Conservation (phyloP, 2,113 vertebrate species). For the Istiophorus platypterus region DNA sequence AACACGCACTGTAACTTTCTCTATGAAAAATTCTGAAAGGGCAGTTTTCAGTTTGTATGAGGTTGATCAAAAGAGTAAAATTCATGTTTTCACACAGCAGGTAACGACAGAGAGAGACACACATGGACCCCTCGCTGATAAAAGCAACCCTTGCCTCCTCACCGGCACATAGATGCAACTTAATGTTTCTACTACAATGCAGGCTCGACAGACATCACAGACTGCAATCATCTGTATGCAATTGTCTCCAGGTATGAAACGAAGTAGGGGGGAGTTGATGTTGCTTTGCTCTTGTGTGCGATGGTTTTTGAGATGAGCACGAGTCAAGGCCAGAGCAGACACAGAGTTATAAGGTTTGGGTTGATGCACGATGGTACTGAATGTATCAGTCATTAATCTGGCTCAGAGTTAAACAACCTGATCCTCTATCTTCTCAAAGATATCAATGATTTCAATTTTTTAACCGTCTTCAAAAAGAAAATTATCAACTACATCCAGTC, state of each 20-base stretch:
- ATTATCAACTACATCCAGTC: constrained; percentile 22
- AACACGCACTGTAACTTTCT: too few species aligned
- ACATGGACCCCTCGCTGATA: neutral
- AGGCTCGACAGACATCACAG: neutral
- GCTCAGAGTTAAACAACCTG: constrained; percentile 44
- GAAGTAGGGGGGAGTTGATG: neutral
- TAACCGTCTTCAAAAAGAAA: constrained; percentile 18
- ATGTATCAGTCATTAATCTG: constrained; percentile 61
- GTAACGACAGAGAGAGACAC: neutral
- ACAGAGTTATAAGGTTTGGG: constrained; percentile 55
- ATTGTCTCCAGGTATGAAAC: constrained; percentile 3
- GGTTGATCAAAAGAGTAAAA: too few species aligned
- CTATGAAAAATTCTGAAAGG: too few species aligned
- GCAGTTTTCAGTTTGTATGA: too few species aligned
- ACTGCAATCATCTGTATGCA: constrained; percentile 25
- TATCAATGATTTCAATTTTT: constrained; percentile 28
- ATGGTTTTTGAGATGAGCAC: constrained; percentile 51
- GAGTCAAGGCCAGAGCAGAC: constrained; percentile 42
- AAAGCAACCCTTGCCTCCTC: neutral
- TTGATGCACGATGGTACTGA: constrained; percentile 49
- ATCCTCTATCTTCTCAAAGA: constrained; percentile 40
- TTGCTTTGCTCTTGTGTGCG: constrained; percentile 13
- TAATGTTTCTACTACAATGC: constrained; percentile 7
- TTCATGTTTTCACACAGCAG: too few species aligned
- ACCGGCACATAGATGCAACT: constrained; percentile 1